Percentiles rank a stretch among this genome's conserved stretches.
These are phyloP conservation scores for Agrypnus murinus DNA, from an alignment of 2,888 invertebrate species.

Conservation along the genomic window DNA sequence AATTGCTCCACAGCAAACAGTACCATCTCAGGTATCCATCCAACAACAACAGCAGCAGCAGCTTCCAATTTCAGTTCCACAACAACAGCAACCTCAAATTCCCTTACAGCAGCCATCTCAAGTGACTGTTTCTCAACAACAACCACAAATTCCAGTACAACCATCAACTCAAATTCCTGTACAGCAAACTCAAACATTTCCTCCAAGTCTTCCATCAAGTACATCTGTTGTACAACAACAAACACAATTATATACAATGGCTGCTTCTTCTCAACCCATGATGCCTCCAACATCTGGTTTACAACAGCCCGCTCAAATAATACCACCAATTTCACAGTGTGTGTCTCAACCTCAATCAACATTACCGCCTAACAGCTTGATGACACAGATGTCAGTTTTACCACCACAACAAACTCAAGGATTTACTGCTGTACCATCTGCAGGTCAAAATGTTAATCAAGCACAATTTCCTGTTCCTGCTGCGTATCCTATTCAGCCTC, in stretches of 20 bases:
- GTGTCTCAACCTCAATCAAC: constrained; percentile 48
- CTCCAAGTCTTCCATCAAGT: neutral
- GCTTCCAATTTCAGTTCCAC: constrained; percentile 36
- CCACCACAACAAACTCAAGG: constrained; percentile 9
- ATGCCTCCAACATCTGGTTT: neutral
- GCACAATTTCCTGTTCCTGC: constrained; percentile 24
- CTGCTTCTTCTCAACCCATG: constrained; percentile 6
- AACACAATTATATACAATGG: constrained; percentile 35
- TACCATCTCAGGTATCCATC: constrained; percentile 53
- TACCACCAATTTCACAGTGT: constrained; percentile 26
- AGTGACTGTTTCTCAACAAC: constrained; percentile 33
- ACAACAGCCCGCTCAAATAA: constrained; percentile 13
- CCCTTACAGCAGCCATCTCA: constrained; percentile 35
- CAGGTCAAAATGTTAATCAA: constrained; percentile 17
- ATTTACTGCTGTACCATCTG: neutral
- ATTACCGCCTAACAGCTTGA: constrained; percentile 17
- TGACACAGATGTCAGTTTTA: constrained; percentile 18
- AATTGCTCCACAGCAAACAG: constrained; percentile 9
- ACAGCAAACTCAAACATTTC: constrained; percentile 1
- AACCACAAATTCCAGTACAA: constrained; percentile 28
- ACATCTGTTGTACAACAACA: constrained; percentile 24
- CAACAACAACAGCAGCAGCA: constrained; percentile 54
- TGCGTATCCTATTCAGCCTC: constrained; percentile 15
- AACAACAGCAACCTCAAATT: constrained; percentile 33
- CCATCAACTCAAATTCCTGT: constrained; percentile 23